Base-by-base conservation (phyloP, 2,113 vertebrate species). In the Lepus europaeus region DNA sequence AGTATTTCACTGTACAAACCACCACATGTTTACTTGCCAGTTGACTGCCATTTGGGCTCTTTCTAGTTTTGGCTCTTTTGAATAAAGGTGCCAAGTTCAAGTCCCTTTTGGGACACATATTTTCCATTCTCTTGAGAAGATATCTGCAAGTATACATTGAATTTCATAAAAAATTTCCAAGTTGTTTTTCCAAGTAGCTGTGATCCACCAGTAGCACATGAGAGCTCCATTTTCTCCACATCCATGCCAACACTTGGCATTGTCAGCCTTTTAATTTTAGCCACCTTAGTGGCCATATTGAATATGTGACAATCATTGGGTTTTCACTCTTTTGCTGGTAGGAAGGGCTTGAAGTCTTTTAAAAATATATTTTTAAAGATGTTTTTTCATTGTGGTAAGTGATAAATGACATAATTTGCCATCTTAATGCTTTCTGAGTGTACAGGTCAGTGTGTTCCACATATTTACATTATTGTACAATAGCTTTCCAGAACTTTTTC, bases 261-360 rank as follows among this genome's bases (percentile, higher is more conserved):
- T 73, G 63, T 82, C 82, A 73, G 45, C 27, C 23, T 85, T 91
- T 97, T 69, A 45, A 91, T 81, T 95, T 88, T 88, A 92, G 77
- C 51, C 73, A 66, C 88, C 79, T 94, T 66, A 51, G 29, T 74
- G 59, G 31, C 19, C 79, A 10, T 79, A 45, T 31, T 94, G n/a
- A 82, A 36, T 91, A 27, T 36, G 33, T 81, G 76, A 84, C 82
- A 89, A 64, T 91, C 27, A 76, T 70, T 53, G n/a, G 90, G 20
- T 17, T 51, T 93, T 92, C 53, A 33, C 31, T 85, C 2, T 87
- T 90, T 53, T 87, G 25, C 33, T 16, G 25, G 23, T 51, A 19
- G 85, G 80, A 95, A n/a, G 8, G 81, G 92, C 76, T 79, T 73
- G 33, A 29, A 53, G 29, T 16, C 4, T 80, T 89, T 83, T 63